Conservation (phyloP, 2,888 invertebrate species). For the Nowickia ferox region DNA sequence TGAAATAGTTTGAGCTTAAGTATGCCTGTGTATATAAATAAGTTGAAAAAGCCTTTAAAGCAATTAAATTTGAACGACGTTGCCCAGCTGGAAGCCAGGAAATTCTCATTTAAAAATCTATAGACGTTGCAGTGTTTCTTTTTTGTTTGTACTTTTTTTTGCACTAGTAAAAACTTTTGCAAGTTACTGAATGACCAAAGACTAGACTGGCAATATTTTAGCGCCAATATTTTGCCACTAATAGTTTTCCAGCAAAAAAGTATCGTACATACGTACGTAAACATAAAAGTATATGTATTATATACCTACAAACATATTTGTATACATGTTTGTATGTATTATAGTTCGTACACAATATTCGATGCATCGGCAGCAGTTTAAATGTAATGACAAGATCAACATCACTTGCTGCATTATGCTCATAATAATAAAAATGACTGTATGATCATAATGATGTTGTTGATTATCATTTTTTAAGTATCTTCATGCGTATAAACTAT, state of each 20-base stretch:
- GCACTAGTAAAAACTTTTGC: conserved; percentile 38
- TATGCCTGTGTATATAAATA: conserved; percentile 18
- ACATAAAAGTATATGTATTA: background rate
- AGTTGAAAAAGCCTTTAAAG: conserved; percentile 74
- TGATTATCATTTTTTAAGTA: conserved; percentile 27
- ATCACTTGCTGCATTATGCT: conserved; percentile 48
- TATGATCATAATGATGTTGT: conserved; percentile 29
- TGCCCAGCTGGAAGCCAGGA: conserved; percentile 83
- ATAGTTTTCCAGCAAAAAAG: conserved; percentile 38
- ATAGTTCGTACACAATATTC: conserved; percentile 21
- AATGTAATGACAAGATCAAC: conserved; percentile 67
- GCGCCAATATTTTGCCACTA: conserved; percentile 68
- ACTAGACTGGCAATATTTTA: conserved; percentile 59
- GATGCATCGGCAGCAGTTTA: conserved; percentile 65
- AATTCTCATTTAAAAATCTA: conserved; percentile 82
- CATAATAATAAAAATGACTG: conserved; percentile 40
- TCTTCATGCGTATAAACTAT: conserved; percentile 31
- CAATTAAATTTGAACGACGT: conserved; percentile 82
- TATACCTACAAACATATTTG: too few relatives aligned
- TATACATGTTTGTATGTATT: too few relatives aligned
- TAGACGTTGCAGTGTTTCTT: conserved; percentile 41
- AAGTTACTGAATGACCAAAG: conserved; percentile 57
- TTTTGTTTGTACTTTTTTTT: background rate
- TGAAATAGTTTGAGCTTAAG: conserved; percentile 72
- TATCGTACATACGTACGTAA: background rate